phyloP scores from a whole-genome alignment of 37 sponge, comb jelly and placozoan species.

The Sycon ciliatum region DNA sequence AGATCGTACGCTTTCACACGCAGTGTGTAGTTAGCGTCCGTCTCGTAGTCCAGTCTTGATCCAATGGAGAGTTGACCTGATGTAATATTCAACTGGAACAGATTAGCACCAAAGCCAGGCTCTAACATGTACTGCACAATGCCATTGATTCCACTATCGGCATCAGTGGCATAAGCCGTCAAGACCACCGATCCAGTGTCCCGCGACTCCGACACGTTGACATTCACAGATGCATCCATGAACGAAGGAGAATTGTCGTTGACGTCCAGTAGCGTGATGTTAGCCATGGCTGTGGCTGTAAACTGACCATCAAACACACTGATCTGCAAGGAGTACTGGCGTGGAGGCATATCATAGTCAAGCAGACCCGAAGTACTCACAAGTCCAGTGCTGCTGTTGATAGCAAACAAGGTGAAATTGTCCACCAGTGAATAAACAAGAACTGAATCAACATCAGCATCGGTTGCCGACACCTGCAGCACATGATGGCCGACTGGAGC shows the following conservation, averaged over 20 bases:
- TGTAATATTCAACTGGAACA: constrained; percentile 30
- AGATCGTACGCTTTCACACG: constrained; percentile 38
- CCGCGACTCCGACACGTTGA: constrained; percentile 23
- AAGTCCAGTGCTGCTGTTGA: constrained; percentile 27
- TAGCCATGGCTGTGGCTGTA: too few species aligned
- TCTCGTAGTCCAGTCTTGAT: constrained; percentile 32
- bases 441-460: constrained; percentile 42
- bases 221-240: neutral
- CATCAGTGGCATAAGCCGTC: constrained; percentile 42
- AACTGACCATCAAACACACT: too few species aligned
- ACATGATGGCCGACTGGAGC: neutral
- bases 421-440: constrained; percentile 1
- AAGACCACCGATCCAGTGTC: constrained; percentile 23
- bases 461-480: constrained; percentile 32
- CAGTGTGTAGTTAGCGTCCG: constrained; percentile 2
- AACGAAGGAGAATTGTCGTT: constrained; percentile 60
- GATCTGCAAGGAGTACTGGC: too few species aligned
- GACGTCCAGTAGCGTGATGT: constrained; percentile 36
- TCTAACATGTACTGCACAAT: constrained; percentile 9
- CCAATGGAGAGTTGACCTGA: constrained; percentile 26
- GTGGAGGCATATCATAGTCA: constrained; percentile 25
- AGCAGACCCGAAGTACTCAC: constrained; percentile 1
- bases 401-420: neutral
- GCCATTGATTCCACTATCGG: constrained; percentile 43
- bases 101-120: neutral